These are phyloP conservation scores for Tragelaphus scriptus DNA, from an alignment of 2,113 vertebrate species.

Conservation along the genomic window DNA sequence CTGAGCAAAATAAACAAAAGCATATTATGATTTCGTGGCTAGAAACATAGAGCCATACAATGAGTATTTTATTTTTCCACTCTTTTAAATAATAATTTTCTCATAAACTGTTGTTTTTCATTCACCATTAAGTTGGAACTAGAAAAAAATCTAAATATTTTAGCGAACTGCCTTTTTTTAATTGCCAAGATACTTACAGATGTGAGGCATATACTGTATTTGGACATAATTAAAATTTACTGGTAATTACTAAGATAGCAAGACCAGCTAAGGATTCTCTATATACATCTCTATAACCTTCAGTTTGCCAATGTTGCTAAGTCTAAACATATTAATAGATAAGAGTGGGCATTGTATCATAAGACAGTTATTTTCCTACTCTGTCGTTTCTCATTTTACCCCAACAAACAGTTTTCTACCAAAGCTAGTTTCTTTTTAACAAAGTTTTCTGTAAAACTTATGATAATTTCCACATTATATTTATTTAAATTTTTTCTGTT, in stretches of 20 bases:
- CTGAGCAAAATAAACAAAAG: constrained; percentile 18
- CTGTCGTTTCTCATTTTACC: not conserved
- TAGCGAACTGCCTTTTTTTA: constrained; percentile 3
- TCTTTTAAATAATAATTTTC: constrained; percentile 20
- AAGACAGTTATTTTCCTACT: not conserved
- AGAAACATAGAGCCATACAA: not conserved
- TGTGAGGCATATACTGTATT: constrained; percentile 3
- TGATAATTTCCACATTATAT: not conserved
- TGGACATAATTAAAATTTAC: constrained; percentile 5
- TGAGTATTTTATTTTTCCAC: constrained; percentile 50
- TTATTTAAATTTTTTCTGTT: not conserved
- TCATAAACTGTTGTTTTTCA: not conserved
- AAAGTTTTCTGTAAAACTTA: not conserved
- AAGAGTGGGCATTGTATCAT: not conserved
- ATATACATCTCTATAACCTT: not conserved
- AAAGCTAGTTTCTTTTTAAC: not conserved
- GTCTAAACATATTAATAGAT: not conserved
- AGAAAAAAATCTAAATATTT: constrained; percentile 38
- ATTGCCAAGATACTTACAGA: constrained; percentile 51
- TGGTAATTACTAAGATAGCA: constrained; percentile 47
- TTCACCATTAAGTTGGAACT: constrained; percentile 49
- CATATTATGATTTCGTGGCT: not conserved
- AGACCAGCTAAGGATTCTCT: not conserved
- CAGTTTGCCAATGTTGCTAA: not conserved
- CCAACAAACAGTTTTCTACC: not conserved